Evolutionary conservation across 1,140 invertebrate species (phyloP).

Genomic region (Achroia grisella): DNA sequence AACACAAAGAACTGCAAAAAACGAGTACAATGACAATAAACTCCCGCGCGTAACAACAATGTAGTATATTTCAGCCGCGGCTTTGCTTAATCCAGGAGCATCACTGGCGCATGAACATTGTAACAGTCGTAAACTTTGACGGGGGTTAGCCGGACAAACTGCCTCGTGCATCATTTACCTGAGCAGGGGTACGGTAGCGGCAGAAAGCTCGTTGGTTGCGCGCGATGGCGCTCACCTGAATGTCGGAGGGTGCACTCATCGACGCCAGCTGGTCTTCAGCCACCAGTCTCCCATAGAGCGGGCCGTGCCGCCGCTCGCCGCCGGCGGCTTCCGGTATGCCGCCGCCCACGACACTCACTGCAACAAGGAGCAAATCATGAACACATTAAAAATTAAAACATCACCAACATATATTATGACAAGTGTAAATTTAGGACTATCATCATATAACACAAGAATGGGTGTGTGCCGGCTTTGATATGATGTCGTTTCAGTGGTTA

Average conservation of each 20-base stretch:
- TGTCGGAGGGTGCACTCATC: constrained; percentile 82
- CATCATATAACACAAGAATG: no score
- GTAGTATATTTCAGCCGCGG: no score
- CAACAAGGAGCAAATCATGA: no score
- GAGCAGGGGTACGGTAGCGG: constrained; percentile 87
- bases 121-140: constrained; percentile 1
- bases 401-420: no score
- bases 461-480: no score
- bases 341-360: constrained; percentile 65
- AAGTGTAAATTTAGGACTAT: no score
- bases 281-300: constrained; percentile 90
- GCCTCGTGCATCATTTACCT: constrained; percentile 71
- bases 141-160: constrained; percentile 34
- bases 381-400: no score
- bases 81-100: no score
- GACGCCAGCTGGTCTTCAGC: constrained; percentile 87
- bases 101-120: background rate
- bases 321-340: constrained; percentile 69
- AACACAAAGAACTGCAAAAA: no score
- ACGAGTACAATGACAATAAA: no score
- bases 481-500: no score
- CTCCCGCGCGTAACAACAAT: no score
- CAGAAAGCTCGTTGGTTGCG: constrained; percentile 90
- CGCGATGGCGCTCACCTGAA: constrained; percentile 77
- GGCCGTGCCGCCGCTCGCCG: constrained; percentile 79